Base-by-base conservation (phyloP, 1,140 invertebrate species). In the Drosophila varians region DNA sequence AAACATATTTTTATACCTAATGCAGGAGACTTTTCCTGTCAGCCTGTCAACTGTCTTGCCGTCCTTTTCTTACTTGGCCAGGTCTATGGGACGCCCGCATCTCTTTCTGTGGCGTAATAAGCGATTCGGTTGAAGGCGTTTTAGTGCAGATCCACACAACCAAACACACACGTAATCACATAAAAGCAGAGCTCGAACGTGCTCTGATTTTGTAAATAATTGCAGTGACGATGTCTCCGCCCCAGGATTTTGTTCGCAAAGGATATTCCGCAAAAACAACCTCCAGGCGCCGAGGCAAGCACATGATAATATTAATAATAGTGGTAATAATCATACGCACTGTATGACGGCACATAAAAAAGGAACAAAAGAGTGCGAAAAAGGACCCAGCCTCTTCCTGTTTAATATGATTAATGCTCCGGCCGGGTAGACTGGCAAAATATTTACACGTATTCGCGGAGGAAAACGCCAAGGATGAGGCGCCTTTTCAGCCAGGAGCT, bases 231-330 rank as follows among this genome's bases (percentile, higher is more conserved):
- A 74, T 55, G 77, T 34, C 61, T 57, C 49, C 43, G 45, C 34
- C 40, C n/a, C 19, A 25, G 54, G 42, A 45, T n/a, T 26, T 38
- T 18, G 21, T 21, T 34, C 28, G 60, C 31, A 53, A n/a, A n/a
- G n/a, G n/a, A n/a, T 46, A 34, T 28, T 19, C 58, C 51, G 51
- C 51, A 43, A 46, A 48, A 61, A 64, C 57, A 76, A 76, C 56
- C 77, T 71, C 73, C 68, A 19, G 60, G 62, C 73, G 34, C 31
- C 54, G 43, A 55, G 56, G 45, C 68, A 48, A 38, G 80, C 76
- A 73, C 80, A 84, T 84, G 80, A 84, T 80, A 87, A 86, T 86
- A 86, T 87, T 86, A 86, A 86, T 86, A 87, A 86, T 86, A 86
- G 77, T 87, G 80, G 82, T 87, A 86, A 86, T 86, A 86, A 86